Evolutionary conservation across 2,888 invertebrate genomes (phyloP).

Genomic region (Nomada ferruginata): DNA sequence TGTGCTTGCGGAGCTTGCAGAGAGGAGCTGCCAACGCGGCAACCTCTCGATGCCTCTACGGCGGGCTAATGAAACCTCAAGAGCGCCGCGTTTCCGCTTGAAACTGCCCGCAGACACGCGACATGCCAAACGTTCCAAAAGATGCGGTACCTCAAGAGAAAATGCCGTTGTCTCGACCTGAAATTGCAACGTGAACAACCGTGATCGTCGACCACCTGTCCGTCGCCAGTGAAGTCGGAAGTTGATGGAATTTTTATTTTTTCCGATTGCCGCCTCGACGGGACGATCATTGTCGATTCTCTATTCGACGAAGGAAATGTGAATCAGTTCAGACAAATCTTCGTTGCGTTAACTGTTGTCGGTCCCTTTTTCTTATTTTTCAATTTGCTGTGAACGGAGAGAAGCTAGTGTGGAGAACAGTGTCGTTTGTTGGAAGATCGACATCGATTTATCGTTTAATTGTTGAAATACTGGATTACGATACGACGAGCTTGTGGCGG

Average conservation of each 20-base stretch:
- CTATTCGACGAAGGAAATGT: background rate
- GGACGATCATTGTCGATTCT: background rate
- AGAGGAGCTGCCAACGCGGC: constrained; percentile 61
- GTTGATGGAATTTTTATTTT: no score
- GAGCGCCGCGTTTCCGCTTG: constrained; percentile 46
- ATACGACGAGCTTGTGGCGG: constrained; percentile 53
- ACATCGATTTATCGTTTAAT: background rate
- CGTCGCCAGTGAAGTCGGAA: background rate
- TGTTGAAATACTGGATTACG: constrained; percentile 2
- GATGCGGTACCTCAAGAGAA: constrained; percentile 82
- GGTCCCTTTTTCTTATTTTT: background rate
- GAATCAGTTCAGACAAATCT: background rate
- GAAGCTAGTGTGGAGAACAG: background rate
- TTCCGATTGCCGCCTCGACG: background rate
- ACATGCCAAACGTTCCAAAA: constrained; percentile 58
- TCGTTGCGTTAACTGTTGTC: background rate
- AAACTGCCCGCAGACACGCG: constrained; percentile 45
- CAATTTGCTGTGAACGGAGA: background rate
- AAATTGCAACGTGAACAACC: constrained; percentile 34
- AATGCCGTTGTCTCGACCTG: constrained; percentile 80
- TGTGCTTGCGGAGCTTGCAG: constrained; percentile 67
- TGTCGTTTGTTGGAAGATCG: background rate
- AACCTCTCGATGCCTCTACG: constrained; percentile 55
- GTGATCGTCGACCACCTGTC: constrained; percentile 35
- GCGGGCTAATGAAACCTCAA: constrained; percentile 67